A percentile compares a stretch with the other conserved stretches of the same genome.
Conservation (phyloP, 1,140 invertebrate genomes). For the Drosophila lini region DNA sequence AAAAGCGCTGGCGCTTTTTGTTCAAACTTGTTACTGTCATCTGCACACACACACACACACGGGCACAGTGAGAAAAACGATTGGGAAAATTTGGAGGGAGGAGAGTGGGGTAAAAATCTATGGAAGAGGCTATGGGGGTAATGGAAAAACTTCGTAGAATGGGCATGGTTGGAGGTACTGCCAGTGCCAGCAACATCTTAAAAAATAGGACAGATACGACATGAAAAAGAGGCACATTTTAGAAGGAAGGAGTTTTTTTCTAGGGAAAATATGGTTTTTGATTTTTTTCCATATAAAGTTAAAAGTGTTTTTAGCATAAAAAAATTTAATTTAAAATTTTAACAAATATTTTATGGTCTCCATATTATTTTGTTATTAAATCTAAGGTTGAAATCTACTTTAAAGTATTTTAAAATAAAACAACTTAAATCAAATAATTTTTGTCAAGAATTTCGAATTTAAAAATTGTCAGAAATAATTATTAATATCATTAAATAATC, state of each 20-base stretch:
- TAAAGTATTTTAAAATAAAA: not conserved
- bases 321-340: not conserved
- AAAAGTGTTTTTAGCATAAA: not conserved
- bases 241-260: not conserved
- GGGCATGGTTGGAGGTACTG: not conserved
- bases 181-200: not conserved
- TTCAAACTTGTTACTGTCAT: conserved; percentile 73
- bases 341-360: not conserved
- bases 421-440: too few relatives aligned
- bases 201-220: conserved; percentile 1
- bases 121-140: not conserved
- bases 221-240: not conserved
- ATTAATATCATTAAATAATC: not conserved
- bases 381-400: not conserved
- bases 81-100: not conserved
- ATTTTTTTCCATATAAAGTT: too few relatives aligned
- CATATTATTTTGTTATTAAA: not conserved
- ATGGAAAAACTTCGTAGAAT: conserved; percentile 4
- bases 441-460: not conserved
- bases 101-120: not conserved
- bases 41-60: conserved; percentile 14
- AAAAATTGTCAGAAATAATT: not conserved
- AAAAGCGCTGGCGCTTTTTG: conserved; percentile 67
- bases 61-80: conserved; percentile 1
- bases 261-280: not conserved